These are phyloP conservation scores for Molossus alvarezi DNA, from an alignment of 2,797 vertebrate species.

Conservation along the genomic window DNA sequence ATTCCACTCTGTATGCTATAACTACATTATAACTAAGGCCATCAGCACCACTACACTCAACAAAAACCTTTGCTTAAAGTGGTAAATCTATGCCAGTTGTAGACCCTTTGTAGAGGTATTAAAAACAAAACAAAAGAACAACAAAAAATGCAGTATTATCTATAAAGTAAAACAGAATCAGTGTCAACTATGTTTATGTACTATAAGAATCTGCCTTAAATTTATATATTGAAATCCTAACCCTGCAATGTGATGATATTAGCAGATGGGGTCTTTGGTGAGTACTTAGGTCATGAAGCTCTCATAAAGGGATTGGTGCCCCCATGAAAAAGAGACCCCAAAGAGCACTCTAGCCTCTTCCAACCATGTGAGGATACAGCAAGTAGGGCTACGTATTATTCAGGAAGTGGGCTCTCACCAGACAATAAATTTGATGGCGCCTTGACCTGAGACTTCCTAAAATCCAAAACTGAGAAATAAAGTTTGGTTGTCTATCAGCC, in stretches of 20 bases:
- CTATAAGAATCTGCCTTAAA: not conserved
- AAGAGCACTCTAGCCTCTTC: not conserved
- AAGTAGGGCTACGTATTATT: not conserved
- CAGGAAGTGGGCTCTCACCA: not conserved
- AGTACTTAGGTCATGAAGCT: not conserved
- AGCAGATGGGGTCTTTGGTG: not conserved
- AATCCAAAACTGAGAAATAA: conserved; percentile 8
- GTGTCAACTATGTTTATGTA: not conserved
- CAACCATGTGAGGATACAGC: not conserved
- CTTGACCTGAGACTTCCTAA: not conserved
- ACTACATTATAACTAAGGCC: not conserved
- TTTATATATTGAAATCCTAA: too few species aligned
- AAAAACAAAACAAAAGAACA: not conserved
- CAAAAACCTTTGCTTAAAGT: not conserved
- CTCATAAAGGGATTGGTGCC: not conserved
- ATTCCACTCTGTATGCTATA: not conserved
- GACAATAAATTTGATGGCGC: not conserved
- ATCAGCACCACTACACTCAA: not conserved
- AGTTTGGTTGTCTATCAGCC: not conserved
- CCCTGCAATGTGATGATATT: not conserved
- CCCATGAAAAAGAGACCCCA: not conserved
- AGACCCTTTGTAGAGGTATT: not conserved
- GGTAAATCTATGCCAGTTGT: not conserved
- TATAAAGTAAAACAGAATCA: conserved; percentile 16
- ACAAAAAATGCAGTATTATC: not conserved